Base-by-base conservation (phyloP, 2,797 vertebrate species). In the Uromys caudimaculatus region DNA sequence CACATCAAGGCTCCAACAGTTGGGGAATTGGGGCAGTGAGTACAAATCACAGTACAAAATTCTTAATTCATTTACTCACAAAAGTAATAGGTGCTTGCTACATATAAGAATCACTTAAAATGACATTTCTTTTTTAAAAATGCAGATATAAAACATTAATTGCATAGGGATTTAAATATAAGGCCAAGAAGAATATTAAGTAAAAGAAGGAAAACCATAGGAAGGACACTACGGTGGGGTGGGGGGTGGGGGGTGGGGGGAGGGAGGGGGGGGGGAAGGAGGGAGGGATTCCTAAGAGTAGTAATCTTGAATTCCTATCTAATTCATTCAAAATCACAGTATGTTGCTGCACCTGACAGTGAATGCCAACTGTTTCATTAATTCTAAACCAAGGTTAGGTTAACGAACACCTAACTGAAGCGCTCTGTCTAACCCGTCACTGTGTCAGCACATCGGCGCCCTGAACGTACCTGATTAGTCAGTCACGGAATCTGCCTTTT, bases 151-250 rank as follows among this genome's bases (percentile, higher is more conserved):
- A 99, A 98, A 98, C 98, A 98, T 96, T 98, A 98, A 97, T 98
- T 99, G 98, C 98, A 99, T 99, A 99, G 98, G 98, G 97, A 98
- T 98, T 98, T 99, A 98, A 99, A 98, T 98, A 98, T 99, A 99
- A 99, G 98, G 99, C 98, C 98, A 99, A 98, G 98, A 98, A 98
- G 98, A 96, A 98, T 98, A 98, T 97, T 98, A 98, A 98, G 98
- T 98, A 98, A 98, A 98, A n/a, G 19, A 71, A 98, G 98, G 69
- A 97, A 98, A 97, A 97, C 98, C 94, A 85, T 98, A 98, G 97
- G 96, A 98, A 98, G 98, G 97, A 98, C 98, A 98, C 98, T 98
- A 97, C 95, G 98, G 98, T 98, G 98, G 98, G 27, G 62, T 24
- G 24, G 10, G 23, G 7, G 44, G 3, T 44, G 44, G 44, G 6